These are phyloP conservation scores for Cryptoblepharus egeriae DNA, from an alignment of 2,797 vertebrate species.

Conservation along the genomic window DNA sequence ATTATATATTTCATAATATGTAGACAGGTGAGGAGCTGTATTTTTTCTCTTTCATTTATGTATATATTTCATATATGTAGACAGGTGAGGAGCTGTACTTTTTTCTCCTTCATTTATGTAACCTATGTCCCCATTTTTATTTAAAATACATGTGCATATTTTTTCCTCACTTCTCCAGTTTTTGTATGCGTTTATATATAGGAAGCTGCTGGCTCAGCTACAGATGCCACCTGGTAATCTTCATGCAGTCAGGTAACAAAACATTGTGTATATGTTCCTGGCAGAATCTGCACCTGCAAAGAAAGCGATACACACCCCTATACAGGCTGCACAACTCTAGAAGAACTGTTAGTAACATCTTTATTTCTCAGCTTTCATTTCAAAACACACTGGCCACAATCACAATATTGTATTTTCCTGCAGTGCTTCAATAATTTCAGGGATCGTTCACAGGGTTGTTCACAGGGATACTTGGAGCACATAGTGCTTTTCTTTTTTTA, in stretches of 20 bases:
- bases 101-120: not conserved
- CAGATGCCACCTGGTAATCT: constrained; percentile 34
- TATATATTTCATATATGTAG: constrained; percentile 1
- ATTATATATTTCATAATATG: not conserved
- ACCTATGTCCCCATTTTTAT: constrained; percentile 1
- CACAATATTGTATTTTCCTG: not conserved
- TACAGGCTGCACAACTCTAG: not conserved
- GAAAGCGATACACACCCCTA: constrained; percentile 13
- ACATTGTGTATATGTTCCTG: constrained; percentile 12
- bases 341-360: not conserved
- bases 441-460: constrained; percentile 9
- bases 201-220: constrained; percentile 23
- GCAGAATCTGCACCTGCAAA: constrained; percentile 25
- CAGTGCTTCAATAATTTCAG: not conserved
- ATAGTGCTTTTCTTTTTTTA: constrained; percentile 56
- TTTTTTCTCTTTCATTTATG: not conserved
- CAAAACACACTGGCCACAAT: constrained; percentile 12
- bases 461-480: not conserved
- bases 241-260: not conserved
- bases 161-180: constrained; percentile 7
- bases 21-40: not conserved
- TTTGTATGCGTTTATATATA: constrained; percentile 26
- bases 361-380: constrained; percentile 39
- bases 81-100: not conserved
- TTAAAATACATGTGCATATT: not conserved